Evolutionary conservation across 2,797 vertebrate species (phyloP), one percentile per base, ranked within the genome.

Genomic region (Distichodus sexfasciatus): DNA sequence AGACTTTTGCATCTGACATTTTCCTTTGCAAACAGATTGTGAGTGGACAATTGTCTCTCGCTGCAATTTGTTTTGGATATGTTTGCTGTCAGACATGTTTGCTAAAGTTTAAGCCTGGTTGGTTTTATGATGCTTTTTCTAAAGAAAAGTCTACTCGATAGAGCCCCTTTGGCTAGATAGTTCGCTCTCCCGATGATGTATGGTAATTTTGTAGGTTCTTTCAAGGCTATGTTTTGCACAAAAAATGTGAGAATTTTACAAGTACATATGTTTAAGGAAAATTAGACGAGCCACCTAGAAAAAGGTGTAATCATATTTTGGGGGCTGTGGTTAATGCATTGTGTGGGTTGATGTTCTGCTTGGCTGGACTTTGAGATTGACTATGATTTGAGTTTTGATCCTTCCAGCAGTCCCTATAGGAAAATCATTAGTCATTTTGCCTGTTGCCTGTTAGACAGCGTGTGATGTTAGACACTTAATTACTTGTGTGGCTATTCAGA

Each of bases 1-100:
- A 66, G 33, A 65, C 46, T 33, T 69, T 24, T 60, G 48, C 46
- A 61, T 69, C 61, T 81, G 75, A 76, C 80, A 78, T 81, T 80
- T 81, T 75, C 65, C 61, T 72, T 76, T 76, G 31, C 68, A 63
- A 35, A 36, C 66, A 66, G 51, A 31, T 55, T 51, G 44, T 69
- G 61, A 54, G 54, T 65, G 59, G 57, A 74, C 55, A 73, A 17
- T 76, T 63, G 19, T 71, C 68, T 15, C n/a, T 47, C 54, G 35
- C 43, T 64, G 29, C 23, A 66, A 43, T 53, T 44, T 62, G 41
- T 11, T 12, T 14, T 31, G 14, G 14, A 38, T 55, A n/a, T 15
- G 38, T 17, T 71, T 55, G 26, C 24, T 19, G 15, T 66, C 54
- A 66, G 40, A 36, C 15, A 9, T 26, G 21, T 48, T 7, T 4